Conservation (phyloP, 2,888 invertebrate genomes). For the Epinotia brunnichana region DNA sequence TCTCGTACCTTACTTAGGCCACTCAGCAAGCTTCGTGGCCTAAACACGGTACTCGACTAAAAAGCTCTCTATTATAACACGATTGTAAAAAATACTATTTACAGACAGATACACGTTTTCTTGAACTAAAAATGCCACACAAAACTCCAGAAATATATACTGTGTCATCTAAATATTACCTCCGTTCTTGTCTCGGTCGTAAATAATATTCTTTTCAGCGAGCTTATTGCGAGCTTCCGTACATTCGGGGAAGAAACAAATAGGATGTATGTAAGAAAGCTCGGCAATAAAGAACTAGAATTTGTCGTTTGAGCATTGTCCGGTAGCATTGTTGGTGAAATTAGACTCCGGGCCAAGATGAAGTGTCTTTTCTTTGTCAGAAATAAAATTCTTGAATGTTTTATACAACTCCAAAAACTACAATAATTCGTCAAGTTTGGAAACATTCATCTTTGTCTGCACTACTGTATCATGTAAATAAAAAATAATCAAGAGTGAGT, state of each 20-base stretch:
- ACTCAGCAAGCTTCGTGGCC: no score
- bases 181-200: slow-evolving; percentile 68
- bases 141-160: slow-evolving; percentile 21
- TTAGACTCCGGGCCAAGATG: slow-evolving; percentile 54
- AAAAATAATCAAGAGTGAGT: slow-evolving; percentile 15
- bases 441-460: slow-evolving; percentile 21
- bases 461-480: slow-evolving; percentile 21
- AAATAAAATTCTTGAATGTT: slow-evolving; percentile 23
- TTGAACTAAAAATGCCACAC: neutral
- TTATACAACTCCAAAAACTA: slow-evolving; percentile 28
- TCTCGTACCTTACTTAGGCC: no score
- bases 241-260: slow-evolving; percentile 68
- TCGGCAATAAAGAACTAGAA: slow-evolving; percentile 61
- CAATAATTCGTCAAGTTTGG: slow-evolving; percentile 27
- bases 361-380: slow-evolving; percentile 34
- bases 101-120: neutral
- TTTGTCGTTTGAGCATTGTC: slow-evolving; percentile 71
- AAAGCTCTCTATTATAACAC: no score
- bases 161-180: slow-evolving; percentile 69
- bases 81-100: no score
- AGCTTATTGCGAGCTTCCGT: slow-evolving; percentile 71
- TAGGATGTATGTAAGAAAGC: slow-evolving; percentile 64
- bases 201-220: slow-evolving; percentile 81
- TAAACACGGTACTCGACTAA: no score
- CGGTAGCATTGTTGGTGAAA: slow-evolving; percentile 68